These are phyloP conservation scores for Suncus etruscus DNA, from an alignment of 2,113 vertebrate species.

Conservation along the genomic window DNA sequence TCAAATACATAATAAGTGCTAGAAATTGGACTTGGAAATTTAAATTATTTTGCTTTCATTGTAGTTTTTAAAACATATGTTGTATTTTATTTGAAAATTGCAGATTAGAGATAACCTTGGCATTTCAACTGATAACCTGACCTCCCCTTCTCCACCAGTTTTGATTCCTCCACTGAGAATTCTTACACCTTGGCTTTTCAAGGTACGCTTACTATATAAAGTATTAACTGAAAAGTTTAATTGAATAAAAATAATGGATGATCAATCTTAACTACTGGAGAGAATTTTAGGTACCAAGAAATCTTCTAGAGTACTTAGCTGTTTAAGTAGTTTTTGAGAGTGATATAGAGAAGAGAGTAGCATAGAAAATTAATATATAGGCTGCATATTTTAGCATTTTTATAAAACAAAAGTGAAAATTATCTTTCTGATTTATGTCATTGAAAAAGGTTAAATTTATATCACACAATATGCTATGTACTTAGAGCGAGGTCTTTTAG, in stretches of 20 bases:
- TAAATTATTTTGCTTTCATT: conserved; percentile 2
- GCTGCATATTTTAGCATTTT: conserved; percentile 40
- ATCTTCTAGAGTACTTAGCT: conserved; percentile 16
- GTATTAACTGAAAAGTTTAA: conserved; percentile 18
- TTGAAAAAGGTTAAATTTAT: conserved; percentile 43
- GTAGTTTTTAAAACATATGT: background rate
- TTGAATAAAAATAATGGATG: conserved; percentile 20
- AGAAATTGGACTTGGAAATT: conserved; percentile 53
- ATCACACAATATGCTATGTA: background rate
- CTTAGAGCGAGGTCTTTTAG: conserved; percentile 54
- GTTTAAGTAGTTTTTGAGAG: background rate
- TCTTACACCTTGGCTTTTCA: conserved; percentile 99
- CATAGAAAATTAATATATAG: conserved; percentile 30
- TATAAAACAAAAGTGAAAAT: background rate
- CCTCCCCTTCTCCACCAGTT: conserved; percentile 95
- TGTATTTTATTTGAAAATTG: conserved; percentile 82
- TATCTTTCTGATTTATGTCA: conserved; percentile 30
- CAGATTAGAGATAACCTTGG: conserved; percentile 99
- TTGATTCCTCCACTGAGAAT: conserved; percentile 98
- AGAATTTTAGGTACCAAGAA: conserved; percentile 27
- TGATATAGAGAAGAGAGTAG: background rate
- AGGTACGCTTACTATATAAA: conserved; percentile 88
- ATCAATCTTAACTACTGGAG: conserved; percentile 29
- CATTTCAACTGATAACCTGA: conserved; percentile 97
- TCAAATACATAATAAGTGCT: conserved; percentile 31